phyloP scores from a whole-genome alignment of 1,140 invertebrate species.

The Drosophila lacteicornis region DNA sequence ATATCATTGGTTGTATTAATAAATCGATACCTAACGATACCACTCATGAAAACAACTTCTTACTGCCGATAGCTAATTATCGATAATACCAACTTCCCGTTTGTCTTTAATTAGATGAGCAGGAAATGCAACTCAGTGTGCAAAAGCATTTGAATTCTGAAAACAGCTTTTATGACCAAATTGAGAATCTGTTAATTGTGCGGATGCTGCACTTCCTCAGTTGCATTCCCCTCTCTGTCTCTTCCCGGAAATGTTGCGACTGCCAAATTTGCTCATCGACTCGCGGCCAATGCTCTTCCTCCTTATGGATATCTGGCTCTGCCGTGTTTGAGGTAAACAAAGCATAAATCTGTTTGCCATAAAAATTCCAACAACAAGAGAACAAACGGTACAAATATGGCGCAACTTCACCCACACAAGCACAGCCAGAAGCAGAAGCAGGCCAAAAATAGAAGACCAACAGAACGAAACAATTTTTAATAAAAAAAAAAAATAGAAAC shows the following conservation, averaged over 20 bases:
- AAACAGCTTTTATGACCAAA: constrained; percentile 34
- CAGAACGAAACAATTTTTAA: constrained; percentile 22
- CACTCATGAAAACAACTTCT: not conserved
- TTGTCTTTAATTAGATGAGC: constrained; percentile 2
- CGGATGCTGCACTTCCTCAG: constrained; percentile 62
- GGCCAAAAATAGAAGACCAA: constrained; percentile 59
- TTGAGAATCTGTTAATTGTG: constrained; percentile 12
- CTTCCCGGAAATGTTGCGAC: constrained; percentile 63
- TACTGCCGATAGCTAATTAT: not conserved
- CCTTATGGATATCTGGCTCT: constrained; percentile 24
- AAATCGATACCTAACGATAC: no score
- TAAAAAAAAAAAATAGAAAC: constrained; percentile 15
- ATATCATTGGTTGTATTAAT: not conserved
- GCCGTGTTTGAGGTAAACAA: constrained; percentile 62
- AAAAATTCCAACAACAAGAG: constrained; percentile 63
- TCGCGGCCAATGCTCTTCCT: constrained; percentile 32
- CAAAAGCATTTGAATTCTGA: not conserved
- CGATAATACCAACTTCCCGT: constrained; percentile 1
- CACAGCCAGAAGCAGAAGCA: constrained; percentile 26
- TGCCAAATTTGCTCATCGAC: constrained; percentile 56
- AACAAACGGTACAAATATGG: constrained; percentile 35
- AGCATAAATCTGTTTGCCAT: constrained; percentile 74
- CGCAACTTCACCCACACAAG: constrained; percentile 42
- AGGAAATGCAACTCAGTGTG: constrained; percentile 4
- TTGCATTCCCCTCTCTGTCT: not conserved